These are phyloP conservation scores for Rhinella marina DNA, from an alignment of 2,797 vertebrate species.

Conservation along the genomic window DNA sequence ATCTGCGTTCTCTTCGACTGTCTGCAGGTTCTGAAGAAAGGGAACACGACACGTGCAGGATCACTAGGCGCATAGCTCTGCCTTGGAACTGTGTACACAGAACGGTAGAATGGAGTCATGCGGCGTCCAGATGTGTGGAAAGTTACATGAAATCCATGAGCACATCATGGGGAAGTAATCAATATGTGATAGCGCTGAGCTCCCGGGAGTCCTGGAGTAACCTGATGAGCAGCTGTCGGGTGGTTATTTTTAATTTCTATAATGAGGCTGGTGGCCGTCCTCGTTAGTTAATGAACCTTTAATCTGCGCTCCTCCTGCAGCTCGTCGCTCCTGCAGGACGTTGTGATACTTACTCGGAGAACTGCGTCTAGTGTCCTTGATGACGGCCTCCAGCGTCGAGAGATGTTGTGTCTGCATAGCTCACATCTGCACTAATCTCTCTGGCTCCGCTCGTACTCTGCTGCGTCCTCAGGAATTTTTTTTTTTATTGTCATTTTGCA, in stretches of 20 bases:
- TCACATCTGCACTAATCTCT: slow-evolving; percentile 3
- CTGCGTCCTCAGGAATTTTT: not conserved
- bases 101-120: not conserved
- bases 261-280: slow-evolving; percentile 8
- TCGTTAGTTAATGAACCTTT: slow-evolving; percentile 21
- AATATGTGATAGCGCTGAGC: not conserved
- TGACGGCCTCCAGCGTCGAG: not conserved
- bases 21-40: too few species aligned
- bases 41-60: too few species aligned
- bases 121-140: not conserved
- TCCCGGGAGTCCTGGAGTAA: not conserved
- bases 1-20: too few species aligned
- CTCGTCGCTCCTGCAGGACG: not conserved
- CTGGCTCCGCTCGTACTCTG: not conserved
- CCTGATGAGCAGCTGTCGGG: slow-evolving; percentile 17
- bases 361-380: not conserved
- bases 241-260: slow-evolving; percentile 19
- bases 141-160: not conserved
- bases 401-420: not conserved
- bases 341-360: not conserved
- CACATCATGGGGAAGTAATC: not conserved
- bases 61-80: not conserved
- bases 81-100: not conserved
- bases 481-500: not conserved
- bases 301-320: not conserved